phyloP scores from a whole-genome alignment of 1,140 invertebrate genomes.

The Galleria mellonella region DNA sequence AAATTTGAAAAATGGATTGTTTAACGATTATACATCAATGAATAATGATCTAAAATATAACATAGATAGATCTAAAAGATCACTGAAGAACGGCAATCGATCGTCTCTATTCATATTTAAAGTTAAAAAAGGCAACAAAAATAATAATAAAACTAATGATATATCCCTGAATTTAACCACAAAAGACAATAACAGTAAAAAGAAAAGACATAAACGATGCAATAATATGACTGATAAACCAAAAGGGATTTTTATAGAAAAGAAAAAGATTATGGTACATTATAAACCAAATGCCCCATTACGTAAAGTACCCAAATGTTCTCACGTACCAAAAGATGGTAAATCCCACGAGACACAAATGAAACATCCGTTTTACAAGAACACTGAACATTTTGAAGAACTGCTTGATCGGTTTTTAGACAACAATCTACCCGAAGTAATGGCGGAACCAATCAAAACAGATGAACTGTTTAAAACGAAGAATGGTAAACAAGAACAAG shows the following conservation, averaged over 20 bases:
- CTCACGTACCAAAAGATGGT: slow-evolving; percentile 26
- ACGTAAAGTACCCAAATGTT: slow-evolving; percentile 36
- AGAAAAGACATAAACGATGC: slow-evolving; percentile 11
- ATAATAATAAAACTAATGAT: not conserved
- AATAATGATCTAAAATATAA: slow-evolving; percentile 2
- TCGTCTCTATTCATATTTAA: not conserved
- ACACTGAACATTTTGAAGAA: slow-evolving; percentile 40
- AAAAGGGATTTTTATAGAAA: slow-evolving; percentile 30
- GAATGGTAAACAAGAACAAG: too few relatives aligned
- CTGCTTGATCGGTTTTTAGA: slow-evolving; percentile 25
- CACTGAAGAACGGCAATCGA: slow-evolving; percentile 7
- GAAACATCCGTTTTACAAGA: slow-evolving; percentile 47
- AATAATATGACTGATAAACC: slow-evolving; percentile 6
- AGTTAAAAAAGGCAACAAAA: slow-evolving; percentile 5
- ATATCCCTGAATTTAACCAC: not conserved
- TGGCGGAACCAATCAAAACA: slow-evolving; percentile 14
- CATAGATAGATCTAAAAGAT: slow-evolving; percentile 33
- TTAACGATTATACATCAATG: slow-evolving; percentile 9
- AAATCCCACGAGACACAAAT: slow-evolving; percentile 36
- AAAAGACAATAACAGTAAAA: not conserved
- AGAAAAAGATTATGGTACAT: slow-evolving; percentile 28
- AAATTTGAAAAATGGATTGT: slow-evolving; percentile 31
- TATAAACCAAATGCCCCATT: slow-evolving; percentile 21
- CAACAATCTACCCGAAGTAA: slow-evolving; percentile 19
- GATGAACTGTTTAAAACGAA: slow-evolving; percentile 1